A percentile compares a stretch with the other conserved stretches of the same genome.
phyloP scores from a whole-genome alignment of 1,140 invertebrate species.

The Helicoverpa armigera region DNA sequence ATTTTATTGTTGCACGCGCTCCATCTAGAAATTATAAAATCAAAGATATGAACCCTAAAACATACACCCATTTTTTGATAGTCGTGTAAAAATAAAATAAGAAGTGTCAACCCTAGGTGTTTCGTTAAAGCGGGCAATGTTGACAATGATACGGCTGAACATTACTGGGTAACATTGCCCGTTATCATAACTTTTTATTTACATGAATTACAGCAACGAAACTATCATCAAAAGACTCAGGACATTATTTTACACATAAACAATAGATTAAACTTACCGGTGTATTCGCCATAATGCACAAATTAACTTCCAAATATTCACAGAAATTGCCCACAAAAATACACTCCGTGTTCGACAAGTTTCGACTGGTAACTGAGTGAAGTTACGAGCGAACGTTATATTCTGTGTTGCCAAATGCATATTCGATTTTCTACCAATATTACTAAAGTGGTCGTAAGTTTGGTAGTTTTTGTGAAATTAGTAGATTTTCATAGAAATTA shows the following conservation, averaged over 20 bases:
- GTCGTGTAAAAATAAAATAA: neutral
- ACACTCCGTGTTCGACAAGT: conserved; percentile 11
- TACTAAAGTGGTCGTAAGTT: neutral
- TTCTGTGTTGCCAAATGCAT: conserved; percentile 16
- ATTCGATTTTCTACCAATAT: neutral
- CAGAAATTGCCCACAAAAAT: conserved; percentile 10
- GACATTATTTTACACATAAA: conserved; percentile 1
- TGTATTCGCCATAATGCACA: conserved; percentile 7
- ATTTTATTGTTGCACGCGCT: neutral
- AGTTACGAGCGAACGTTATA: neutral
- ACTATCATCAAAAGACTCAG: conserved; percentile 16
- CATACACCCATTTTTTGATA: neutral
- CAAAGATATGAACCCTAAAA: neutral
- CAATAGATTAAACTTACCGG: conserved; percentile 7
- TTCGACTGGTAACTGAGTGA: conserved; percentile 20
- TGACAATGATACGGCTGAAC: neutral
- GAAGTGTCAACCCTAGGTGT: neutral
- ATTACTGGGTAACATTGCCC: neutral
- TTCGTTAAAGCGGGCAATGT: neutral
- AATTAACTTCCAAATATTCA: conserved; percentile 7
- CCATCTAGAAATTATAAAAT: neutral
- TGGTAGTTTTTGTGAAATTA: neutral
- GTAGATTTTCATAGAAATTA: neutral
- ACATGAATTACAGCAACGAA: neutral
- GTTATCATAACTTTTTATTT: neutral